Evolutionary conservation across 92 coral and sea anemone genomes (phyloP).

Genomic region (Muricea muricata): DNA sequence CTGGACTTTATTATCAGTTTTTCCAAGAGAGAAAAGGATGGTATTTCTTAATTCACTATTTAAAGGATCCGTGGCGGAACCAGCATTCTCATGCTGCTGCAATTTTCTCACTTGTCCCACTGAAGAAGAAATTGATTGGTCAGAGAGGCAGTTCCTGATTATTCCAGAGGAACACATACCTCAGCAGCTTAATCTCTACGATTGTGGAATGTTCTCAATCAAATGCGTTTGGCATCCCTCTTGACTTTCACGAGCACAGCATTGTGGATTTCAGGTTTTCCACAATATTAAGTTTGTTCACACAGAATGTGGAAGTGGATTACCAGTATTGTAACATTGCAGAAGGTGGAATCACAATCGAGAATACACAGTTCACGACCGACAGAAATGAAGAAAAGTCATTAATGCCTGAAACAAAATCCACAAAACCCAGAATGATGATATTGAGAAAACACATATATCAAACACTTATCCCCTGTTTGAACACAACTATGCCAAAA

Average conservation of each 20-base stretch:
- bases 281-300: constrained; percentile 30
- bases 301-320: background rate
- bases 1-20: constrained; percentile 47
- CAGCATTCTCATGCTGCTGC: constrained; percentile 32
- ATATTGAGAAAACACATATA: background rate
- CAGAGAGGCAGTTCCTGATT: constrained; percentile 49
- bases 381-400: background rate
- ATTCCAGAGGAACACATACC: constrained; percentile 54
- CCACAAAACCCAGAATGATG: background rate
- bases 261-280: constrained; percentile 61
- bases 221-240: constrained; percentile 57
- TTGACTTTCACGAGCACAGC: constrained; percentile 56
- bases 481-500: background rate
- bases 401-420: background rate
- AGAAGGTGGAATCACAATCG: background rate
- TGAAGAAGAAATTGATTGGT: background rate
- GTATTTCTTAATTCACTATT: constrained; percentile 59
- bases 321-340: background rate
- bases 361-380: background rate
- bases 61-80: constrained; percentile 55
- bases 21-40: constrained; percentile 58
- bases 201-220: constrained; percentile 57
- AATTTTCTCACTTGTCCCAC: constrained; percentile 46
- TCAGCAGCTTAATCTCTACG: constrained; percentile 59
- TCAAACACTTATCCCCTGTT: background rate